Percentiles rank a stretch among this genome's conserved stretches.
Evolutionary conservation across 2,113 vertebrate species (phyloP).

Genomic region (Ictalurus furcatus): DNA sequence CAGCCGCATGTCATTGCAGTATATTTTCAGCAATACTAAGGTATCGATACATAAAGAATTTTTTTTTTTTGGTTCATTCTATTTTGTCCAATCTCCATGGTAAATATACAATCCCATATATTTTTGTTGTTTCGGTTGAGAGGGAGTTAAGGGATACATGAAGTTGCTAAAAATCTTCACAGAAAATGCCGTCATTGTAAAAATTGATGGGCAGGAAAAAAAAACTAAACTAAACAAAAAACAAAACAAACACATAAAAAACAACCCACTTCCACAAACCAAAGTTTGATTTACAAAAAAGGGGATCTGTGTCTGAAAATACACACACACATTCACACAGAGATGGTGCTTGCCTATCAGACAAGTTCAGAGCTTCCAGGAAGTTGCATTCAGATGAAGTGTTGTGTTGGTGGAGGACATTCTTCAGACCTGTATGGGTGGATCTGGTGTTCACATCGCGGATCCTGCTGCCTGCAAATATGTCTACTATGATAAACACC

Average conservation of each 20-base stretch:
- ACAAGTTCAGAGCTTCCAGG: conserved; percentile 63
- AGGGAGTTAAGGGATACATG: background rate
- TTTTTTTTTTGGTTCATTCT: background rate
- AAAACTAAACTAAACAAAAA: background rate
- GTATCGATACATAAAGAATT: background rate
- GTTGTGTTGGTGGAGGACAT: conserved; percentile 40
- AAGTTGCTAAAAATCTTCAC: no score
- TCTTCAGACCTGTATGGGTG: conserved; percentile 63
- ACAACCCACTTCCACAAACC: background rate
- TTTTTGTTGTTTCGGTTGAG: background rate
- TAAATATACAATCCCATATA: background rate
- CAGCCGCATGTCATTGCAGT: background rate
- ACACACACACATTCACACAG: background rate
- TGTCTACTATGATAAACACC: conserved; percentile 74
- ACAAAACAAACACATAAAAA: background rate
- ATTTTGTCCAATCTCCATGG: background rate
- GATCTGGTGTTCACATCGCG: conserved; percentile 53
- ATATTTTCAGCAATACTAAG: background rate
- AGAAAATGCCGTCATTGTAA: background rate
- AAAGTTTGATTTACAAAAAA: conserved; percentile 15
- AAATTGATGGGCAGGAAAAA: background rate
- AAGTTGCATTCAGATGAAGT: conserved; percentile 60
- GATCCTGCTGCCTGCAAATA: conserved; percentile 39
- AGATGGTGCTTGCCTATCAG: background rate
- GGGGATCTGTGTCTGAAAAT: background rate